A percentile compares a stretch with the other conserved stretches of the same genome.
phyloP scores from a whole-genome alignment of 1,140 invertebrate genomes.

The Paralvinella palmiformis region DNA sequence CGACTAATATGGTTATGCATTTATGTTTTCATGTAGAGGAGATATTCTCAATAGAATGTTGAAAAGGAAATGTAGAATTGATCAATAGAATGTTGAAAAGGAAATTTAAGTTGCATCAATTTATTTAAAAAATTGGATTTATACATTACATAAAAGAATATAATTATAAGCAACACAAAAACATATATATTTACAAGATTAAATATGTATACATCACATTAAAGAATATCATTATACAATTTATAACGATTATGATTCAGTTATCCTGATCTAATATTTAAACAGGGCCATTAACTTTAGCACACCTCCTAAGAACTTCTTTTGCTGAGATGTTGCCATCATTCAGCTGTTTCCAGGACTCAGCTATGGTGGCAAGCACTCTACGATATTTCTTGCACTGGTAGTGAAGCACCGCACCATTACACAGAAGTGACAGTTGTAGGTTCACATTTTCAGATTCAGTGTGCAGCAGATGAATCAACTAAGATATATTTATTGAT shows the following conservation, averaged over 20 bases:
- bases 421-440: no score
- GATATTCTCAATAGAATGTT: neutral
- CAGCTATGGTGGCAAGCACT: no score
- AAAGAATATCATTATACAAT: neutral
- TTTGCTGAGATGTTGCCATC: neutral
- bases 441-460: no score
- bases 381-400: no score
- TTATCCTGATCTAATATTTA: neutral
- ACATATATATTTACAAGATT: no score
- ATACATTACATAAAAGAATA: neutral
- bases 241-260: neutral
- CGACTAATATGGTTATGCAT: neutral
- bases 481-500: no score
- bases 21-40: neutral
- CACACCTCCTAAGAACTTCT: neutral
- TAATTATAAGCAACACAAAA: no score
- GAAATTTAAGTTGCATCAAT: neutral
- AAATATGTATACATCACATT: no score
- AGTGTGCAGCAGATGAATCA: no score
- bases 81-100: neutral
- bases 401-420: no score
- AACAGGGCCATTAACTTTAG: neutral
- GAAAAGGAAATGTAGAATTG: neutral
- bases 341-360: no score
- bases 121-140: neutral